phyloP scores from a whole-genome alignment of 1,140 invertebrate genomes.

The Conopomorpha cramerella region DNA sequence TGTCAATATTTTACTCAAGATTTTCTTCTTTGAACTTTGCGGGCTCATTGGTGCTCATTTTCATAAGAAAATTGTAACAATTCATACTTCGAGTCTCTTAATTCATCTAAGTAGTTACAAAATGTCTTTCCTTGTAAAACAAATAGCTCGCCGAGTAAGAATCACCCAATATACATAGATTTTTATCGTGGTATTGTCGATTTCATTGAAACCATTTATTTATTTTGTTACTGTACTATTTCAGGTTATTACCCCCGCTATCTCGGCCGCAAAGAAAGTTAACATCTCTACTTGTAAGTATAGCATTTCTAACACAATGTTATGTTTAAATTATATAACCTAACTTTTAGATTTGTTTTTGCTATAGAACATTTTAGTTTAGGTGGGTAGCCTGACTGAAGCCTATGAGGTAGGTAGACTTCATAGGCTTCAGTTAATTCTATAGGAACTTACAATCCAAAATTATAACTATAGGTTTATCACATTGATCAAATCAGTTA shows the following conservation, averaged over 20 bases:
- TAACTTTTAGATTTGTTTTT: not conserved
- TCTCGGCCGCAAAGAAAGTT: slow-evolving; percentile 2
- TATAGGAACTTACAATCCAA: not conserved
- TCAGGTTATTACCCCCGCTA: not conserved
- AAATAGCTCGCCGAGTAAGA: not conserved
- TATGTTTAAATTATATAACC: slow-evolving; percentile 2
- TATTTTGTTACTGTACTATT: not conserved
- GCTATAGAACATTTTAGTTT: too few relatives aligned
- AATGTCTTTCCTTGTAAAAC: not conserved
- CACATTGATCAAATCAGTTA: not conserved
- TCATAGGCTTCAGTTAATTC: not conserved
- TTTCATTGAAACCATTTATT: not conserved
- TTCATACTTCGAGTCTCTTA: not conserved
- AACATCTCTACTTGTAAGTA: slow-evolving; percentile 3
- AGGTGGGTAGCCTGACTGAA: too few relatives aligned
- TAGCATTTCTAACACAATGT: not conserved
- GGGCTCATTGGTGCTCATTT: not conserved
- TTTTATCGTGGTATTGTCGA: not conserved
- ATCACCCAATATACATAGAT: not conserved
- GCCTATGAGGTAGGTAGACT: too few relatives aligned
- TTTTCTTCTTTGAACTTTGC: not conserved
- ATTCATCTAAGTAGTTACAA: not conserved
- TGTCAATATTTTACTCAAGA: not conserved
- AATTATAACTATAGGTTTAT: not conserved
- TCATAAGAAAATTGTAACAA: not conserved